These are phyloP conservation scores for Dendronephthya gigantea DNA, from an alignment of 64 coral and sea anemone genomes.

Conservation along the genomic window DNA sequence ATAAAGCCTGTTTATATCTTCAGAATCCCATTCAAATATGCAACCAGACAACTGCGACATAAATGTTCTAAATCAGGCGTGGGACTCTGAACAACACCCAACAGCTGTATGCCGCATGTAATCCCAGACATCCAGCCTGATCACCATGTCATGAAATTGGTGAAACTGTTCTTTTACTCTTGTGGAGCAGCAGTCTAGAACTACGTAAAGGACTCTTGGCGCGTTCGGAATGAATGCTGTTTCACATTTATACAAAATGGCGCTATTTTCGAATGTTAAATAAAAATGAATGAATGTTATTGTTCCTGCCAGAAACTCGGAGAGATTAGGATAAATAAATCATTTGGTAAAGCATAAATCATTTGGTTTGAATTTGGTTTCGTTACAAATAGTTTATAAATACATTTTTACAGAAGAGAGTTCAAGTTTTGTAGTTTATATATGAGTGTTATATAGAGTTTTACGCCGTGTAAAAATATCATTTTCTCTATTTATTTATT, in stretches of 20 bases:
- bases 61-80: conserved; percentile 24
- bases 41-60: neutral
- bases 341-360: too few species aligned
- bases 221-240: neutral
- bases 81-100: conserved; percentile 40
- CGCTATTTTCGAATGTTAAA: too few species aligned
- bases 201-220: conserved; percentile 37
- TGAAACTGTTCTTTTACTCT: neutral
- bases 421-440: conserved; percentile 12
- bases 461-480: too few species aligned
- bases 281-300: too few species aligned
- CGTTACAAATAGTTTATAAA: too few species aligned
- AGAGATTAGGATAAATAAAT: too few species aligned
- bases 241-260: too few species aligned
- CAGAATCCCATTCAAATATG: conserved; percentile 35
- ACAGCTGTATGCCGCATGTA: conserved; percentile 34
- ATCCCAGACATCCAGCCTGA: conserved; percentile 35
- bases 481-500: too few species aligned
- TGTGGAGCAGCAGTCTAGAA: conserved; percentile 17
- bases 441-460: too few species aligned
- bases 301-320: too few species aligned
- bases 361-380: too few species aligned
- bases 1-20: neutral
- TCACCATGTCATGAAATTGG: neutral
- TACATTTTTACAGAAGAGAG: neutral